Evolutionary conservation across 2,888 invertebrate genomes (phyloP).

Genomic region (Lampropteryx suffumata): DNA sequence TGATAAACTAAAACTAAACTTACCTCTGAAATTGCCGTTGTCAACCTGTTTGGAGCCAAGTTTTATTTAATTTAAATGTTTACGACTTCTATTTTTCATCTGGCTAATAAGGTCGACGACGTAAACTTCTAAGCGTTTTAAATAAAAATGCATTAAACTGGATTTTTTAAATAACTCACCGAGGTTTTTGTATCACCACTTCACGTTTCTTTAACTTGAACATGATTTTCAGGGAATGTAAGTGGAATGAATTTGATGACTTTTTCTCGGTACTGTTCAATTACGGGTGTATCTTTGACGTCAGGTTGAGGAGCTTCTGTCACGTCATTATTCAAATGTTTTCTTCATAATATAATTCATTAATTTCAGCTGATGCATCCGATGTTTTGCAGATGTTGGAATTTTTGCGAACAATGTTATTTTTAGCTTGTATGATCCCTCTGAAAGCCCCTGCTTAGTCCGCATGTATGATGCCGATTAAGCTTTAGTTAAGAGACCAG

Average conservation of each 20-base stretch:
- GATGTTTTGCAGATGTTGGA: constrained; percentile 75
- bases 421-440: constrained; percentile 34
- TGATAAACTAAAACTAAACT: constrained; percentile 60
- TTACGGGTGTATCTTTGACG: constrained; percentile 74
- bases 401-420: constrained; percentile 51
- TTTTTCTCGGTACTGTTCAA: constrained; percentile 65
- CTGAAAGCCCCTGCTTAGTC: constrained; percentile 19
- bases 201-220: constrained; percentile 70
- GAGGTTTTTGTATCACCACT: constrained; percentile 76
- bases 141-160: constrained; percentile 72
- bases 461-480: constrained; percentile 25
- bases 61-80: constrained; percentile 1
- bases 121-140: constrained; percentile 57
- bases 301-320: constrained; percentile 78
- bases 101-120: constrained; percentile 33
- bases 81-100: neutral
- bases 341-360: constrained; percentile 58
- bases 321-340: constrained; percentile 67
- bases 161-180: constrained; percentile 72
- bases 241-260: constrained; percentile 79
- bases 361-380: constrained; percentile 78
- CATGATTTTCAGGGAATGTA: constrained; percentile 76
- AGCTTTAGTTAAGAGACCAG: constrained; percentile 19
- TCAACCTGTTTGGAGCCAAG: constrained; percentile 33
- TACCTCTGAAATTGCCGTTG: constrained; percentile 53